A percentile compares a stretch with the other conserved stretches of the same genome.
Conservation (phyloP, 2,113 vertebrate genomes). For the Pseudorhombus dupliciocellatus region DNA sequence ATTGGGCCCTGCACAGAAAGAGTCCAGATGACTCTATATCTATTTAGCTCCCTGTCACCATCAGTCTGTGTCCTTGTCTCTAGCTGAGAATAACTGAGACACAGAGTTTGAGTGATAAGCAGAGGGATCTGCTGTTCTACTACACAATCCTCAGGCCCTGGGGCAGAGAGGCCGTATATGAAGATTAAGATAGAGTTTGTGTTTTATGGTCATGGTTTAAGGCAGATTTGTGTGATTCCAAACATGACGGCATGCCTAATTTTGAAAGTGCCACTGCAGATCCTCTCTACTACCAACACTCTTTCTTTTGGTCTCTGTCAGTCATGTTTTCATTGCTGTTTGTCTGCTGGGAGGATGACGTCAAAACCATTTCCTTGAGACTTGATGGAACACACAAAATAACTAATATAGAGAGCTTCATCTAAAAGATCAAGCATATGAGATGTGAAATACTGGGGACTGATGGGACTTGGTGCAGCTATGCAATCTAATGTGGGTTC, state of each 20-base stretch:
- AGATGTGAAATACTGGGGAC: too few species aligned
- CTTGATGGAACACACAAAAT: too few species aligned
- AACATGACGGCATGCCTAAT: conserved; percentile 22
- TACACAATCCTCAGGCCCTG: not conserved
- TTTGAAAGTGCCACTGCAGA: conserved; percentile 1
- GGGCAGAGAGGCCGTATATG: not conserved
- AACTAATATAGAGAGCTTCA: too few species aligned
- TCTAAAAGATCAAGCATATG: too few species aligned
- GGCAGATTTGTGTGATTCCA: conserved; percentile 46
- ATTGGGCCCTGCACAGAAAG: not conserved
- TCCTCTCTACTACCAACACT: not conserved
- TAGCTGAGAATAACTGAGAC: not conserved
- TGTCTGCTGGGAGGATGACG: not conserved
- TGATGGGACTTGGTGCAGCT: too few species aligned
- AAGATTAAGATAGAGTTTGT: too few species aligned
- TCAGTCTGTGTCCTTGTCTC: not conserved
- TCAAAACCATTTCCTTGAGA: not conserved
- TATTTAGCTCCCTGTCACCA: not conserved
- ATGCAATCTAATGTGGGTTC: too few species aligned
- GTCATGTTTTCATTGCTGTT: too few species aligned
- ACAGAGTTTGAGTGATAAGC: not conserved
- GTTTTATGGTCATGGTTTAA: not conserved
- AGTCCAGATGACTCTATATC: too few species aligned
- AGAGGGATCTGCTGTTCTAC: not conserved
- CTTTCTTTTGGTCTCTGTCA: not conserved